Evolutionary conservation across 2,113 vertebrate genomes (phyloP).

Genomic region (Rousettus leschenaultii): DNA sequence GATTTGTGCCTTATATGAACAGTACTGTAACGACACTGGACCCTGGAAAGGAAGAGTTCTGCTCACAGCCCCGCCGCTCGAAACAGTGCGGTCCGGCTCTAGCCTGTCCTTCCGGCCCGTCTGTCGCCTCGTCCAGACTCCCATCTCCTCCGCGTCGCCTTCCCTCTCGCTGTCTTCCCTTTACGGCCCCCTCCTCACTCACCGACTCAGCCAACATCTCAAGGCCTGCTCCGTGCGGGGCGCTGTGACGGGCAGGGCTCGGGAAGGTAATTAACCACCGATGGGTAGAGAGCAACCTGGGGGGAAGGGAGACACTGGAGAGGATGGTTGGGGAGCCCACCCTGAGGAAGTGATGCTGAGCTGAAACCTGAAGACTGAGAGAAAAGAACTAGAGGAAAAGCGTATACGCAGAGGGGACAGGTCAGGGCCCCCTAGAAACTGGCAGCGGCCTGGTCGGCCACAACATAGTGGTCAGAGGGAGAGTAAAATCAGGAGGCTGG

Average conservation of each 20-base stretch:
- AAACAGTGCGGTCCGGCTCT: no score
- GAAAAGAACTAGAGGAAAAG: neutral
- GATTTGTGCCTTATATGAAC: neutral
- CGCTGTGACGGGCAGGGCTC: neutral
- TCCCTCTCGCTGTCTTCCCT: neutral
- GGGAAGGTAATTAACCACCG: neutral
- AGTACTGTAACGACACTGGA: neutral
- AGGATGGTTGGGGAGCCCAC: neutral
- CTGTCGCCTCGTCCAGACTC: neutral
- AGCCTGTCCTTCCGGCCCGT: neutral
- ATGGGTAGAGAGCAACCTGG: no score
- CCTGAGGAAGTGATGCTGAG: neutral
- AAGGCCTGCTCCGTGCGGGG: neutral
- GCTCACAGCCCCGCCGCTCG: neutral
- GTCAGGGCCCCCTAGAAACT: neutral
- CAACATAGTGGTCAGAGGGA: neutral
- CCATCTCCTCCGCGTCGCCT: neutral
- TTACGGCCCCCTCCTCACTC: neutral
- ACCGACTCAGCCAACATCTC: neutral
- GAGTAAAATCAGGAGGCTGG: neutral
- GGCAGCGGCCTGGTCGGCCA: neutral
- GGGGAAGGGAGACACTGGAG: neutral
- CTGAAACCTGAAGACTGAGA: neutral
- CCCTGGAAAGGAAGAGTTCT: neutral
- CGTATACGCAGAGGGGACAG: neutral